Evolutionary conservation across 2,113 vertebrate species (phyloP).

Genomic region (Rafetus swinhoei): DNA sequence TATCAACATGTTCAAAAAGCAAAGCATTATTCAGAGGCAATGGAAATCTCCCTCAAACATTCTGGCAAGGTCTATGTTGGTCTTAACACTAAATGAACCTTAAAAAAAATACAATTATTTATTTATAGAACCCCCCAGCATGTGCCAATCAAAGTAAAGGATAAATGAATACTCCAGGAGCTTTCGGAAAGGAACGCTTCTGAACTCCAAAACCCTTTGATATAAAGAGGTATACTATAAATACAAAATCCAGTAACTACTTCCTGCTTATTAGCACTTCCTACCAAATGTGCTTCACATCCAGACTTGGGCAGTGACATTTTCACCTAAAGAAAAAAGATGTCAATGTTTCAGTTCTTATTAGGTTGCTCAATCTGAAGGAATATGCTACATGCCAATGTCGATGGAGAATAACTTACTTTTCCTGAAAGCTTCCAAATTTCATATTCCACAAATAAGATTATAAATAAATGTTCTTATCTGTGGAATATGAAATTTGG

Average conservation of each 20-base stretch:
- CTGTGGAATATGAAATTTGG: too few species aligned
- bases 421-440: conserved; percentile 19
- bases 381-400: fast-evolving
- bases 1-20: conserved; percentile 15
- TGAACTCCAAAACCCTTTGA: conserved; percentile 7
- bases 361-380: background rate
- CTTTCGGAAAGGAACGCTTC: background rate
- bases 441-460: conserved; percentile 10
- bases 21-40: background rate
- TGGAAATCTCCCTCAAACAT: background rate
- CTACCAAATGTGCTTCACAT: background rate
- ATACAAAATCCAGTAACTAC: background rate
- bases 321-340: conserved; percentile 49
- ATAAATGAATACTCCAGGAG: conserved; percentile 20
- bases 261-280: conserved; percentile 35
- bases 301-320: background rate
- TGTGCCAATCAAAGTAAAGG: conserved; percentile 40
- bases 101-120: conserved; percentile 45
- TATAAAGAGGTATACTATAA: background rate
- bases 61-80: conserved; percentile 1
- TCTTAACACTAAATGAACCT: conserved; percentile 49
- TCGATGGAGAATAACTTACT: background rate
- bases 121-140: conserved; percentile 50
- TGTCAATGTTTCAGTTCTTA: background rate
- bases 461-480: too few species aligned